Conservation (phyloP, 2,888 invertebrate species). For the Agrotis puta region DNA sequence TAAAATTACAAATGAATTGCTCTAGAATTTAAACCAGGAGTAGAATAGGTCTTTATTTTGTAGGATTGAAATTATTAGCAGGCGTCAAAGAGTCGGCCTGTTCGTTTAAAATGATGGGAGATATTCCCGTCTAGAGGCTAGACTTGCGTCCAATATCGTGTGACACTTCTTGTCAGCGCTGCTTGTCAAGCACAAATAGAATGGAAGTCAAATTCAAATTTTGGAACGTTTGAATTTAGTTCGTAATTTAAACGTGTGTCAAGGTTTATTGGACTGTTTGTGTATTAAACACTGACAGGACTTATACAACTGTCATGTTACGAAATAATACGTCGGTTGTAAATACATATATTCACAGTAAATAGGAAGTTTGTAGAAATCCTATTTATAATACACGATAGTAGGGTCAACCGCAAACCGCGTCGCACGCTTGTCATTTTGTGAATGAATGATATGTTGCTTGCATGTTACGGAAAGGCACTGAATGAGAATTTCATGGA, state of each 20-base stretch:
- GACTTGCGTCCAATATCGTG: slow-evolving; percentile 10
- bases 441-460: slow-evolving; percentile 38
- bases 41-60: slow-evolving; percentile 3
- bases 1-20: slow-evolving; percentile 28
- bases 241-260: background rate
- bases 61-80: slow-evolving; percentile 25
- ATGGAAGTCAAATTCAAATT: slow-evolving; percentile 1
- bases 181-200: background rate
- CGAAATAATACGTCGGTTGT: slow-evolving; percentile 20
- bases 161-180: background rate
- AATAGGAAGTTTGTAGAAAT: slow-evolving; percentile 29
- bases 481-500: background rate
- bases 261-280: slow-evolving; percentile 5
- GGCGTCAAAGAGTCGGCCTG: slow-evolving; percentile 48
- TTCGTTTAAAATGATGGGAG: slow-evolving; percentile 19
- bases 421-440: slow-evolving; percentile 25
- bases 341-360: slow-evolving; percentile 18
- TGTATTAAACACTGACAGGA: slow-evolving; percentile 1
- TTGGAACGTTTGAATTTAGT: background rate
- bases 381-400: slow-evolving; percentile 17
- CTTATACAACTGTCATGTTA: slow-evolving; percentile 6
- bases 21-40: slow-evolving; percentile 25
- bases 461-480: slow-evolving; percentile 30
- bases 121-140: slow-evolving; percentile 44
- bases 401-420: slow-evolving; percentile 9